Evolutionary conservation across 2,888 invertebrate species (phyloP).

Genomic region (Meteorus cinctellus): DNA sequence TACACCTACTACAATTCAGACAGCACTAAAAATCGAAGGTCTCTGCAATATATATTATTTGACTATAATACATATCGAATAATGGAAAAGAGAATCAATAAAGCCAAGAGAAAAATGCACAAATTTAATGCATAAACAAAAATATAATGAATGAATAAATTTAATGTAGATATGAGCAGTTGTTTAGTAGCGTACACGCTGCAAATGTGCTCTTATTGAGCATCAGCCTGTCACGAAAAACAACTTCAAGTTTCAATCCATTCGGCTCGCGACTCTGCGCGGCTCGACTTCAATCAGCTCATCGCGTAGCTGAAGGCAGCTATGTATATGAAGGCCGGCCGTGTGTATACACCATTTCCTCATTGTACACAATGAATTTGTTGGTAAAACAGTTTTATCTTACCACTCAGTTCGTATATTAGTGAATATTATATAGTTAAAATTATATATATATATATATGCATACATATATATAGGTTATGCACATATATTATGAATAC

Average conservation of each 20-base stretch:
- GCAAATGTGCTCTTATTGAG: neutral
- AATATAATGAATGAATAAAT: neutral
- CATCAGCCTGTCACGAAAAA: constrained; percentile 10
- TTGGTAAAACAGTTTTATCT: neutral
- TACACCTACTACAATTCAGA: neutral
- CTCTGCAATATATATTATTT: neutral
- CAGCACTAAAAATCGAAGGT: neutral
- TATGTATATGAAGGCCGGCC: neutral
- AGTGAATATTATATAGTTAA: no score
- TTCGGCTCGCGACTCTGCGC: constrained; percentile 1
- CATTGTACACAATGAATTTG: neutral
- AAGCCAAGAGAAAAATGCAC: neutral
- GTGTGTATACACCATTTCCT: neutral
- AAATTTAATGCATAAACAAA: neutral
- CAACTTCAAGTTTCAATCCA: neutral
- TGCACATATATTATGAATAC: neutral
- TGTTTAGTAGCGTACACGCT: neutral
- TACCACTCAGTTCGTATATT: neutral
- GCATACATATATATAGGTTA: neutral
- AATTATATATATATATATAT: neutral
- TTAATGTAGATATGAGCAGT: neutral
- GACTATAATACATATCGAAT: neutral
- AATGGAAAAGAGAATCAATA: neutral
- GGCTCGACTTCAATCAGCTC: neutral
- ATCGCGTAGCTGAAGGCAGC: neutral